phyloP scores from a whole-genome alignment of 2,797 vertebrate genomes.

The Pelochelys cantorii region DNA sequence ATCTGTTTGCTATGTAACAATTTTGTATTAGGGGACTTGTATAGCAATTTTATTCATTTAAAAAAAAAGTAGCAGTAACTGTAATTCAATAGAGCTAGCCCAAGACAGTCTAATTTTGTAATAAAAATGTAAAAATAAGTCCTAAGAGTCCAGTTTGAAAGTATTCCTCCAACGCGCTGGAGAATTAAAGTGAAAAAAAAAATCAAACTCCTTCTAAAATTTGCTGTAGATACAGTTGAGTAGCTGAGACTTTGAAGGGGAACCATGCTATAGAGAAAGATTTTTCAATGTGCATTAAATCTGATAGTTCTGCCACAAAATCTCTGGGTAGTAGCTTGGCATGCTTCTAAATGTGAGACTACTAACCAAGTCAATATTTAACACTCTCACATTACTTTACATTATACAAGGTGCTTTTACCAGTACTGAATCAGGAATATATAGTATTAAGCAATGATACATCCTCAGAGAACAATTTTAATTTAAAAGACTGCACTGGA shows the following conservation, averaged over 20 bases:
- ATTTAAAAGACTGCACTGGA: background rate
- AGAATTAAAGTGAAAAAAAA: slow-evolving; percentile 36
- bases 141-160: slow-evolving; percentile 50
- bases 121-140: slow-evolving; percentile 22
- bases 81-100: slow-evolving; percentile 66
- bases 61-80: slow-evolving; percentile 53
- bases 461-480: slow-evolving; percentile 5
- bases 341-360: background rate
- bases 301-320: slow-evolving; percentile 24
- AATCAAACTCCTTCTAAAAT: background rate
- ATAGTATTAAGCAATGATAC: background rate
- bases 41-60: slow-evolving; percentile 38
- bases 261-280: background rate
- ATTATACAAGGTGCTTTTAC: slow-evolving; percentile 31
- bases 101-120: slow-evolving; percentile 11
- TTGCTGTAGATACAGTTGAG: slow-evolving; percentile 6
- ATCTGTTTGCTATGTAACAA: slow-evolving; percentile 60
- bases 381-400: slow-evolving; percentile 17
- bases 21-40: slow-evolving; percentile 42
- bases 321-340: slow-evolving; percentile 13
- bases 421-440: background rate
- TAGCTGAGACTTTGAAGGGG: slow-evolving; percentile 37
- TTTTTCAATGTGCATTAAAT: slow-evolving; percentile 21
- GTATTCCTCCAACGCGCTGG: slow-evolving; percentile 30
- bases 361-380: slow-evolving; percentile 6